These are phyloP conservation scores for Drosophila phalerata DNA, from an alignment of 2,888 invertebrate genomes.

Conservation along the genomic window DNA sequence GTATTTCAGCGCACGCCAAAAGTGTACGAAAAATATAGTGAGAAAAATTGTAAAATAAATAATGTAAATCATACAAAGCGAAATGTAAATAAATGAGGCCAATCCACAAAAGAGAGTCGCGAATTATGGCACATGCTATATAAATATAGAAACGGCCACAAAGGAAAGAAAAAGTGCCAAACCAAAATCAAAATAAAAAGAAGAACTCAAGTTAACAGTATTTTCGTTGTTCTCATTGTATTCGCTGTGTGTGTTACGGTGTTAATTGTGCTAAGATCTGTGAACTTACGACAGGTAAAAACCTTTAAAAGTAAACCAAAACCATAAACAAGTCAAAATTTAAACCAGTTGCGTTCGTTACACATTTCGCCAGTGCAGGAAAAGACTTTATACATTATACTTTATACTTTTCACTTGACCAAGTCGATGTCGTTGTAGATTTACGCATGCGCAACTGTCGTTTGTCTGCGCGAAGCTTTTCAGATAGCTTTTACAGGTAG, in stretches of 20 bases:
- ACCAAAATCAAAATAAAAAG: constrained; percentile 24
- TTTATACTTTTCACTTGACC: constrained; percentile 68
- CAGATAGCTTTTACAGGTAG: constrained; percentile 11
- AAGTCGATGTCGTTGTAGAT: constrained; percentile 20
- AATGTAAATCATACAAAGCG: constrained; percentile 46
- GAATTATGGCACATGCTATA: constrained; percentile 71
- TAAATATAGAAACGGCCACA: constrained; percentile 54
- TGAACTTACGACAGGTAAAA: constrained; percentile 45
- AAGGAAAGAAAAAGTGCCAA: constrained; percentile 72
- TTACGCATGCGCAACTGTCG: constrained; percentile 69
- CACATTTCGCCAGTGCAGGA: constrained; percentile 65
- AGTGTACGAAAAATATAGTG: constrained; percentile 43
- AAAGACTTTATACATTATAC: constrained; percentile 42
- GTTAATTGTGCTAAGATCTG: constrained; percentile 17
- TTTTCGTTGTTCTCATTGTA: constrained; percentile 9
- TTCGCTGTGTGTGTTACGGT: constrained; percentile 6
- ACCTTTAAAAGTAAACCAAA: constrained; percentile 18
- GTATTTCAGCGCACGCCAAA: constrained; percentile 56
- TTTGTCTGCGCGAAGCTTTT: constrained; percentile 24
- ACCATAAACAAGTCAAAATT: constrained; percentile 27
- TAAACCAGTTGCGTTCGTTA: constrained; percentile 72
- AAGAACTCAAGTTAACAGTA: constrained; percentile 17
- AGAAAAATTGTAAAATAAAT: constrained; percentile 48
- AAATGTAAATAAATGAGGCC: constrained; percentile 70
- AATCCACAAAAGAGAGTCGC: constrained; percentile 59